phyloP scores from a whole-genome alignment of 2,113 vertebrate species.

The Eulemur macaco region DNA sequence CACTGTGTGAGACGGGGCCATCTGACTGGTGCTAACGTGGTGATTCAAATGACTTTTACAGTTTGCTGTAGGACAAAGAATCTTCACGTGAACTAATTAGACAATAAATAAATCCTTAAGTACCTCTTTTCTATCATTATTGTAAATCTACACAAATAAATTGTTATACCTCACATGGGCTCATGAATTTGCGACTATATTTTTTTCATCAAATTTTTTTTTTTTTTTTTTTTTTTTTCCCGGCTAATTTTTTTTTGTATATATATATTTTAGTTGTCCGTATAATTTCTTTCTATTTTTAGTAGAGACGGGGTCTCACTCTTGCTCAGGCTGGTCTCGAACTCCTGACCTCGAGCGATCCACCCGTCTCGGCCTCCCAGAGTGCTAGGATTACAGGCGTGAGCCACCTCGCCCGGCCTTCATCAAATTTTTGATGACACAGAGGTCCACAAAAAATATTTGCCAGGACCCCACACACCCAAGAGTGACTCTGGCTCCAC shows the following conservation, averaged over 20 bases:
- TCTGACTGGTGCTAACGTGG: neutral
- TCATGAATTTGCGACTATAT: neutral
- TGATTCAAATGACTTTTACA: neutral
- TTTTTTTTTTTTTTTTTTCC: too few species aligned
- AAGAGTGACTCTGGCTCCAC: neutral
- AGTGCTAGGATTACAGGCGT: too few species aligned
- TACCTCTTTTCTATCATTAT: neutral
- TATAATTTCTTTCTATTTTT: too few species aligned
- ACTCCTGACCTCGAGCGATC: too few species aligned
- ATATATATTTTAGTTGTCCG: too few species aligned
- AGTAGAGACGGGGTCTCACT: too few species aligned
- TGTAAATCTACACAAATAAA: neutral
- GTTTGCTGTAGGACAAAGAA: neutral
- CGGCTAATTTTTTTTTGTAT: too few species aligned
- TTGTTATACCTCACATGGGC: neutral
- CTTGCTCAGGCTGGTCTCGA: too few species aligned
- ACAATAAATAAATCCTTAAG: neutral
- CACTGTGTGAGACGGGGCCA: neutral
- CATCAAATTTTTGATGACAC: neutral
- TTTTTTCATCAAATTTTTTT: constrained; percentile 1
- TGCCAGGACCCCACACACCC: neutral
- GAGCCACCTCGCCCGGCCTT: too few species aligned
- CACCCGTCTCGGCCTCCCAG: too few species aligned
- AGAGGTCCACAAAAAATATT: neutral
- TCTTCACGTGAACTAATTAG: neutral